Evolutionary conservation across 2,797 vertebrate genomes (phyloP), one percentile per base, ranked within the genome.

Genomic region (Halcyon badia): DNA sequence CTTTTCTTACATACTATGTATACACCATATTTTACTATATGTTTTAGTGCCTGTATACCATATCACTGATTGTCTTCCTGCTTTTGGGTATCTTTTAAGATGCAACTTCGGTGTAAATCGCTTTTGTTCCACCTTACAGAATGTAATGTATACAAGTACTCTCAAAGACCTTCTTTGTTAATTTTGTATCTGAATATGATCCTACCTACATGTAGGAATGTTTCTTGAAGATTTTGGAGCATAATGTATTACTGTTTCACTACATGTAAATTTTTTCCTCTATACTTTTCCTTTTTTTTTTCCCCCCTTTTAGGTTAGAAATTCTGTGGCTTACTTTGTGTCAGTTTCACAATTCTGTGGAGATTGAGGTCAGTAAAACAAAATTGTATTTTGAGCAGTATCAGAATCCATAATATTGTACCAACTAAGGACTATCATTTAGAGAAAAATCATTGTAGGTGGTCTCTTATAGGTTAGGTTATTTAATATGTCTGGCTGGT

Each of bases 311-410:
- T 95, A 99, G 99, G 98, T 98, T 99, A 98, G 97, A 99, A 96
- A 99, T 99, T 96, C 97, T 99, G 83, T 99, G 99, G 99, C 98
- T 99, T 80, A 99, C 99, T 3, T 98, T 99, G 88, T 99, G 99
- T 97, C 99, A 99, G 94, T 94, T 99, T 78, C 99, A 99, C 98
- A 99, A 99, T 82, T 99, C 98, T 76, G 98, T 99, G 98, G 99
- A 99, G 87, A 99, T 99, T 5, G 99, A 99, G 99, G 99, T 99
- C 96, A 97, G 98, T 96, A 49, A 76, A 92, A 94, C 89, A 82
- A 6, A 0, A 25, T 21, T 37, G 5, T 82, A 46, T 88, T 91
- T 48, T 80, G 54, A 58, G 51, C 48, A 60, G 19, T 71, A 70
- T 85, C 30, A 68, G 54, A 58, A 81, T 78, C 49, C 16, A n/a